phyloP scores from a whole-genome alignment of 2,113 vertebrate species.

The Cichladusa arquata region DNA sequence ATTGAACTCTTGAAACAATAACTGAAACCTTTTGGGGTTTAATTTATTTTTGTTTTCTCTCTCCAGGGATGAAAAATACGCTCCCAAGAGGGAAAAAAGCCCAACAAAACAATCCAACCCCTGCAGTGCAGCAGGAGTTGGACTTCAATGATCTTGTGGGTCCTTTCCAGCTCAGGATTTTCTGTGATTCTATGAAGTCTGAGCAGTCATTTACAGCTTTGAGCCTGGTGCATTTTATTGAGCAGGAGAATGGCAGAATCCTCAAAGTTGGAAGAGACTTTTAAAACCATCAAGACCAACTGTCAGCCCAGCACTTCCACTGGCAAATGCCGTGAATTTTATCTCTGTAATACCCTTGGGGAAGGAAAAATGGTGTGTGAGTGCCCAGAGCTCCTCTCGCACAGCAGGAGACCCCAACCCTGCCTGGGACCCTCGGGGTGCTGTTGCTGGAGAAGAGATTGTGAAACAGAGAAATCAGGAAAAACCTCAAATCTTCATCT shows the following conservation, averaged over 20 bases:
- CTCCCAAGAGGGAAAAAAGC: neutral
- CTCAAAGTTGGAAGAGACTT: neutral
- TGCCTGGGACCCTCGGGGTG: neutral
- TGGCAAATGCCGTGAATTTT: neutral
- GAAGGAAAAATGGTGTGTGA: fast-evolving
- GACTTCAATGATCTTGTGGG: neutral
- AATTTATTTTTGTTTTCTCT: neutral
- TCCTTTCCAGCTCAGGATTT: neutral
- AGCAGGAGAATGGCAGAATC: neutral
- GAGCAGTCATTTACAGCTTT: neutral
- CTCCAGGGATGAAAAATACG: neutral
- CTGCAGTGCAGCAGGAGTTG: neutral
- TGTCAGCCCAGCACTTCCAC: neutral
- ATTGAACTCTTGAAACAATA: neutral
- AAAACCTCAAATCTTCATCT: neutral
- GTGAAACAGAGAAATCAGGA: neutral
- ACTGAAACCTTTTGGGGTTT: neutral
- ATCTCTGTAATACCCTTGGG: neutral
- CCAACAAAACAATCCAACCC: neutral
- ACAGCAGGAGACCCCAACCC: neutral
- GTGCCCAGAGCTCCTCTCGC: neutral
- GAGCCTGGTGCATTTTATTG: neutral
- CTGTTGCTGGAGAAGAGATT: neutral
- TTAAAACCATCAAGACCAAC: neutral
- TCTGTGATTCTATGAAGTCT: neutral